Evolutionary conservation across 1,140 invertebrate species (phyloP), one percentile per base, ranked within the genome.

Genomic region (Brachionus koreanus): DNA sequence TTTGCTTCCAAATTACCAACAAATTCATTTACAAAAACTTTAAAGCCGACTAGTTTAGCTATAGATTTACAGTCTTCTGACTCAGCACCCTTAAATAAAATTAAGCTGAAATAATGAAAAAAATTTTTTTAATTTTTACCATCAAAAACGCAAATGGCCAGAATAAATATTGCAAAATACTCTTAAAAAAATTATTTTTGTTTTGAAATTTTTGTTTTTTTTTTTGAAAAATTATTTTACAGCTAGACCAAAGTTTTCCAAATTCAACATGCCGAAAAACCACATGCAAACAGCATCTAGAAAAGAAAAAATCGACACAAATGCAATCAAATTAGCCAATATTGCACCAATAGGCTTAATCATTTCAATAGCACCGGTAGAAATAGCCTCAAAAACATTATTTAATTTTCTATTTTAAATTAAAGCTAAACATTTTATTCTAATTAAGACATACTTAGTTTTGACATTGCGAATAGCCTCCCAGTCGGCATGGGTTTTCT

Each of bases 211-310:
- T 25, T 43, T 13, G 12, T 37, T 12, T 12, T 35, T 6, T 2
- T n/a, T n/a, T n/a, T n/a, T n/a, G n/a, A n/a, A n/a, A n/a, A 37
- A 23, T 37, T 12, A 5, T 37, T 10, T 13, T 74, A 74, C 69
- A 25, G 69, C 69, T 12, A 74, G 13, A 12, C 69, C 69, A 46
- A 74, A 74, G 46, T 74, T 74, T 43, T 86, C 23, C 16, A 83
- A 84, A 19, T 84, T 84, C 13, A 84, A 76, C 67, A 82, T 74
- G 16, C 63, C 39, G 10, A 85, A 85, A 35, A 85, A 83, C 84
- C 84, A 85, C 29, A 72, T 83, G 13, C 85, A 83, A 16, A 83
- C 83, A n/a, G 83, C 67, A 61, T 85, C 84, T 6, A 85, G 2
- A 65, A 85, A 85, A 42, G 82, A 76, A 19, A 85, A 57, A 6